Evolutionary conservation across 2,888 invertebrate genomes (phyloP), one percentile per base, ranked within the genome.

Genomic region (Pseudococcus viburni): DNA sequence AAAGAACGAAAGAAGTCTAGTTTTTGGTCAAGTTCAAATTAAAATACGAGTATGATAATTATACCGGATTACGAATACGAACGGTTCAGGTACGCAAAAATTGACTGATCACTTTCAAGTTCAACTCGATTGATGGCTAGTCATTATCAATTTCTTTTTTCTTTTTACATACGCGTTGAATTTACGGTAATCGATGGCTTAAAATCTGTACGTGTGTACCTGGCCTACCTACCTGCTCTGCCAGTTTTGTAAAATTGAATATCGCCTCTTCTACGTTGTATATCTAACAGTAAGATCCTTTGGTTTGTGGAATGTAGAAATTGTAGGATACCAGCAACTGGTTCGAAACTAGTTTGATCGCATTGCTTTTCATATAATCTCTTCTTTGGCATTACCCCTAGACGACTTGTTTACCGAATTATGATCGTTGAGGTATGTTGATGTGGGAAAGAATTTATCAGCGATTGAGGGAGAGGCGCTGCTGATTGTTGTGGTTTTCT

Each of bases 61-160:
- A 73, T 73, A 42, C 80, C 42, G 80, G 46, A 83, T 83, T 42
- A n/a, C 46, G 80, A 83, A 64, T 64, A 64, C 64, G 22, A 64
- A 46, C 80, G 80, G 46, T 83, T 83, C 4, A 77, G 39, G 17
- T 77, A 33, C 77, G 80, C 80, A n/a, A 46, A 83, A 19, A 83
- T 83, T 83, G 80, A 83, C 80, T 46, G 46, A 83, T 83, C 46
- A 46, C 80, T 83, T 83, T 83, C 80, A 83, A 83, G 42, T 83
- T 83, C 80, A 19, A 46, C 46, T n/a, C n/a, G 46, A 39, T 42
- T 46, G 39, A 39, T 19, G 19, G 26, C 17, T 46, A 33, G 19
- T 83, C 19, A 19, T 83, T 46, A 83, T 46, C 6, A 83, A 83
- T 83, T 83, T 83, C 46, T 83, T 22, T 46, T 73, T 73, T 33